These are phyloP conservation scores for Xestia ashworthii DNA, from an alignment of 2,888 invertebrate genomes.

Conservation along the genomic window DNA sequence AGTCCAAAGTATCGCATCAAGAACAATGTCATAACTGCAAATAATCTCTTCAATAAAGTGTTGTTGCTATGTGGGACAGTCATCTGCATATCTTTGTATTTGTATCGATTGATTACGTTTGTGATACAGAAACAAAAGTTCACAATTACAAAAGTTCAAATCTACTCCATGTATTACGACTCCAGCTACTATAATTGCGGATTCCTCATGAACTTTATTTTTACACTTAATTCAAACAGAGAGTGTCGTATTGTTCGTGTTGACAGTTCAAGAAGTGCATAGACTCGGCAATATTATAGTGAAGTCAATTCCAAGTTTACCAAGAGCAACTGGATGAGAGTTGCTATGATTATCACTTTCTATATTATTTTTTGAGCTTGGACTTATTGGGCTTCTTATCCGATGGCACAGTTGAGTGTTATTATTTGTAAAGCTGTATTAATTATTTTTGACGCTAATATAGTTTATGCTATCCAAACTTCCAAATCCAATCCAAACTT, in stretches of 20 bases:
- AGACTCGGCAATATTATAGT: background rate
- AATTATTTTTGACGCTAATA: background rate
- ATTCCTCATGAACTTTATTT: background rate
- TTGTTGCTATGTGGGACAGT: background rate
- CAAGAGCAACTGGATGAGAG: background rate
- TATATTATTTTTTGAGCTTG: background rate
- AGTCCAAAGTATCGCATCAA: constrained; percentile 24
- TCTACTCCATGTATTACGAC: background rate
- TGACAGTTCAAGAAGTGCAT: constrained; percentile 13
- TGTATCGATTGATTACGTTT: too few relatives aligned
- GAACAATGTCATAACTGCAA: constrained; percentile 1
- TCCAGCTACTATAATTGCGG: background rate
- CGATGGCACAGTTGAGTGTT: background rate
- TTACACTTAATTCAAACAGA: background rate
- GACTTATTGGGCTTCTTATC: background rate
- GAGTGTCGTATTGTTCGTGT: background rate
- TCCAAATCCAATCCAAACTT: too few relatives aligned
- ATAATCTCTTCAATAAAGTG: background rate
- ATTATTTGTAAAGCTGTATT: background rate
- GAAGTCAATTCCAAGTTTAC: background rate
- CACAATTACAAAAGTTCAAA: too few relatives aligned
- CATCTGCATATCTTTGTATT: background rate
- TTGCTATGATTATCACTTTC: background rate
- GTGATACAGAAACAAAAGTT: too few relatives aligned
- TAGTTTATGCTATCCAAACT: constrained; percentile 3